Percentiles rank a stretch among this genome's conserved stretches.
These are phyloP conservation scores for Apocheima hispidaria DNA, from an alignment of 2,888 invertebrate species.

Conservation along the genomic window DNA sequence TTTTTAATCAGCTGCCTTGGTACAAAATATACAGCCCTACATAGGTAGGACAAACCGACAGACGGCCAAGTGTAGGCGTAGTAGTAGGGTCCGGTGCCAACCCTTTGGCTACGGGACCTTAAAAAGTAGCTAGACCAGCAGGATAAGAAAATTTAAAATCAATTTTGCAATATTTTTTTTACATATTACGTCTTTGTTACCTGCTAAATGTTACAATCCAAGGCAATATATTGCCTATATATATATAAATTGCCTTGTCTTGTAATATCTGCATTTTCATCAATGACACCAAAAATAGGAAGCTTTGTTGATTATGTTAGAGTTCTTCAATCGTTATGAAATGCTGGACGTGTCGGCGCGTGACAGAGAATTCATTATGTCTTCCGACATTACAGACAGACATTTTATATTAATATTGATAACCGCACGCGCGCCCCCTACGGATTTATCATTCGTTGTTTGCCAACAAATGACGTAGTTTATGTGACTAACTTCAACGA, in stretches of 20 bases:
- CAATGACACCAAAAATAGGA: not conserved
- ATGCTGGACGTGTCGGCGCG: conserved; percentile 51
- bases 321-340: conserved; percentile 55
- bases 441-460: conserved; percentile 35
- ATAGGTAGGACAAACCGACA: too few relatives aligned
- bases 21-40: too few relatives aligned
- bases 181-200: too few relatives aligned
- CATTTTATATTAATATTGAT: conserved; percentile 68
- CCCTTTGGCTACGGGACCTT: too few relatives aligned
- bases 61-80: too few relatives aligned
- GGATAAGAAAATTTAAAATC: not conserved
- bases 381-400: conserved; percentile 52
- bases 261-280: conserved; percentile 1
- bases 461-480: conserved; percentile 22
- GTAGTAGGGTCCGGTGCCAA: too few relatives aligned
- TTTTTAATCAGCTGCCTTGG: too few relatives aligned
- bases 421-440: conserved; percentile 43
- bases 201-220: too few relatives aligned
- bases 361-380: conserved; percentile 66
- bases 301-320: conserved; percentile 20
- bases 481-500: conserved; percentile 13
- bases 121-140: not conserved
- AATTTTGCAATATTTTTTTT: not conserved
- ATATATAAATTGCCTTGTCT: not conserved
- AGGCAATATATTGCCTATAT: too few relatives aligned